A percentile compares a stretch with the other conserved stretches of the same genome.
Conservation (phyloP, 1,140 invertebrate species). For the Zaprionus taronus region DNA sequence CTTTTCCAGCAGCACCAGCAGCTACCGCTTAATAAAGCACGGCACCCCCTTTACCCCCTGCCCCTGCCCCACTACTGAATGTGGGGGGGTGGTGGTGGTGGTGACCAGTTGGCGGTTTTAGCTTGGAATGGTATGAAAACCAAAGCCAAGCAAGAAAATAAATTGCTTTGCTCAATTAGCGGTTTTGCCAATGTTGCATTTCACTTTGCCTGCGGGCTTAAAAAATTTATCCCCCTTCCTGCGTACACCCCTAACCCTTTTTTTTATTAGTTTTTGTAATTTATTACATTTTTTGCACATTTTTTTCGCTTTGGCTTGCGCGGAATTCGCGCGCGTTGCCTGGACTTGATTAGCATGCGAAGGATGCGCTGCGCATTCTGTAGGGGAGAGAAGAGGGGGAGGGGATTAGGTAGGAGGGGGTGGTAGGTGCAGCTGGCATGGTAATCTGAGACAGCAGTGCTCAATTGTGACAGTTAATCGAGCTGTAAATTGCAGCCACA, state of each 20-base stretch:
- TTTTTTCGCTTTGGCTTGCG: not conserved
- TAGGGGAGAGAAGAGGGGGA: no score
- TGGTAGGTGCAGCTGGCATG: not conserved
- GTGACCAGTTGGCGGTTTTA: conserved; percentile 26
- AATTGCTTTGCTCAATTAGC: conserved; percentile 79
- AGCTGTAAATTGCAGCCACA: conserved; percentile 70
- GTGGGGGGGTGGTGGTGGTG: conserved; percentile 10
- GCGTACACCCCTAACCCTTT: not conserved
- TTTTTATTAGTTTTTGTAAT: not conserved
- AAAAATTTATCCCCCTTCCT: not conserved
- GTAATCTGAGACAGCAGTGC: conserved; percentile 62
- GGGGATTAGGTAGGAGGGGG: not conserved
- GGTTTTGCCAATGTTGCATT: conserved; percentile 45
- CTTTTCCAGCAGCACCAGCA: not conserved
- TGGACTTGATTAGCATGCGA: conserved; percentile 1
- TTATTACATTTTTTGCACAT: conserved; percentile 1
- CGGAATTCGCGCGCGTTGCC: not conserved
- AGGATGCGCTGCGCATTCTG: no score
- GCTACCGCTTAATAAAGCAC: conserved; percentile 5
- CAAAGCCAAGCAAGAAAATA: conserved; percentile 52
- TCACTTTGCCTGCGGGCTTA: conserved; percentile 18
- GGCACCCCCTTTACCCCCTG: not conserved
- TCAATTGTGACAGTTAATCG: conserved; percentile 74
- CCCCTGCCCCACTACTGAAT: conserved; percentile 2
- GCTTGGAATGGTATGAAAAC: conserved; percentile 1